A percentile compares a stretch with the other conserved stretches of the same genome.
phyloP scores from a whole-genome alignment of 2,888 invertebrate genomes.

The Acronicta psi region DNA sequence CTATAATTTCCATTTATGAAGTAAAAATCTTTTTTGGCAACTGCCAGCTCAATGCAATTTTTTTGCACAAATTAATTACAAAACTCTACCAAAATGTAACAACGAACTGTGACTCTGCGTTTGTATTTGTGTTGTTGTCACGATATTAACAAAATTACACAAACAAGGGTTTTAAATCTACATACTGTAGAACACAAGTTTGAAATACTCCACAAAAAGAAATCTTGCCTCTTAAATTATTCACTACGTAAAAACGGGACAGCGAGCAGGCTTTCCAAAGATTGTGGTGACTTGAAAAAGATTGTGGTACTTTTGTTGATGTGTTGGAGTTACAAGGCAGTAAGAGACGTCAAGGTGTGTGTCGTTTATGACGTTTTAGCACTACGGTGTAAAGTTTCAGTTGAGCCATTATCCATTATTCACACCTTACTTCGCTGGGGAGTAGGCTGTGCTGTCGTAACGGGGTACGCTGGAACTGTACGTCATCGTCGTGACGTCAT shows the following conservation, averaged over 20 bases:
- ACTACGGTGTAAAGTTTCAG: slow-evolving; percentile 31
- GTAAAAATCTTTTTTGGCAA: no score
- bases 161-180: slow-evolving; percentile 1
- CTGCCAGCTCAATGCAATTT: no score
- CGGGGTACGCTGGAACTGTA: not conserved
- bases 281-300: slow-evolving; percentile 43
- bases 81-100: no score
- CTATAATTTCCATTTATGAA: no score
- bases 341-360: no score
- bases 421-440: slow-evolving; percentile 4
- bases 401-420: slow-evolving; percentile 37
- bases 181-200: slow-evolving; percentile 37
- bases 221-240: slow-evolving; percentile 51
- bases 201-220: slow-evolving; percentile 41
- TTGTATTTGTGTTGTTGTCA: no score
- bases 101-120: no score
- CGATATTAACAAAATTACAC: no score
- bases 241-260: slow-evolving; percentile 47
- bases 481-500: no score
- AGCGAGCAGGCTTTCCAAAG: slow-evolving; percentile 39
- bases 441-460: slow-evolving; percentile 2
- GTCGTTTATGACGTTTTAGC: not conserved
- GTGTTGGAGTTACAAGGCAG: not conserved
- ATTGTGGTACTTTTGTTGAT: slow-evolving; percentile 11
- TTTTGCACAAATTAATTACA: no score